phyloP scores from a whole-genome alignment of 2,888 invertebrate species.

The Amphipoea oculea region DNA sequence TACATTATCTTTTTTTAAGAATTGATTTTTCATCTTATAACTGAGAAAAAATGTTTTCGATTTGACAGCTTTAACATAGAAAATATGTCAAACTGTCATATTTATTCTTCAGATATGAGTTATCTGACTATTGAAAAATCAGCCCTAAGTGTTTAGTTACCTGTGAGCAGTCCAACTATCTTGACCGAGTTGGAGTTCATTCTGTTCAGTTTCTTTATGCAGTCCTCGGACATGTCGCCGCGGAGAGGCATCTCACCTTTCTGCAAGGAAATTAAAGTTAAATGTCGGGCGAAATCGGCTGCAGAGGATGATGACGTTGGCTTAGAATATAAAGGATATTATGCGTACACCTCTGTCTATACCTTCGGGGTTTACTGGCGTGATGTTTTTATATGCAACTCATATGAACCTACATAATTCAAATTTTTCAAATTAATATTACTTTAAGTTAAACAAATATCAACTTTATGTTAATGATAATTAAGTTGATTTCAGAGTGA shows the following conservation, averaged over 20 bases:
- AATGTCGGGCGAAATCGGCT: neutral
- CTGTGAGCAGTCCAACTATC: conserved; percentile 95
- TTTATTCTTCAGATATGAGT: neutral
- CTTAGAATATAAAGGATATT: neutral
- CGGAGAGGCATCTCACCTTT: conserved; percentile 73
- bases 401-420: no score
- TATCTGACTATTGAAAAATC: neutral
- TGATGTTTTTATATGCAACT: neutral
- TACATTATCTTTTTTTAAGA: no score
- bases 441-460: no score
- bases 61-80: neutral
- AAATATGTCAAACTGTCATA: neutral
- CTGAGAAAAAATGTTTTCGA: neutral
- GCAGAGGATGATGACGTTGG: no score
- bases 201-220: conserved; percentile 91
- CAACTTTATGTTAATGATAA: no score
- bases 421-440: no score
- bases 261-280: conserved; percentile 53
- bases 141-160: conserved; percentile 67
- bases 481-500: no score
- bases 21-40: no score
- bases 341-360: neutral
- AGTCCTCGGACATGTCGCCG: conserved; percentile 91
- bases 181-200: conserved; percentile 99
- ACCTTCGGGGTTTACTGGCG: neutral